Base-by-base conservation (phyloP, 2,888 invertebrate genomes). In the Drosophila dives region DNA sequence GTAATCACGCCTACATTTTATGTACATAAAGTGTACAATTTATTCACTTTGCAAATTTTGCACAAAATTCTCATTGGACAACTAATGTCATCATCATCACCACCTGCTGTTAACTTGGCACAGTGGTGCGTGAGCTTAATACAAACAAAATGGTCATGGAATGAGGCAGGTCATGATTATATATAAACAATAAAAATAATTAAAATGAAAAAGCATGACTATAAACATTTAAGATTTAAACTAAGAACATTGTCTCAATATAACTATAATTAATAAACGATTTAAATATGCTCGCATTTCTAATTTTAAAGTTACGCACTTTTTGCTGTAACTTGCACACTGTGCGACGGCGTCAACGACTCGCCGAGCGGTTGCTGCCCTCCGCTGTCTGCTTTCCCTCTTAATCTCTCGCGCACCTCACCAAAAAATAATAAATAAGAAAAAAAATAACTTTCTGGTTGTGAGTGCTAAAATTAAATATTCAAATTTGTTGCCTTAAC, bases 391-490 rank as follows among this genome's bases (percentile, higher is more conserved):
- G 38, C 54, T 33, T 40, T 34, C 40, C 71, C 23, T 23, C 64
- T 49, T 61, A 62, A 64, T 69, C 78, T 66, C 74, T 33, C 59
- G 33, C 29, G 40, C 68, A 38, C 61, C 59, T 54, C 53, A 11
- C 38, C 26, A 20, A 6, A 29, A 34, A 20, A 8, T 26, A 17
- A 54, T 7, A 34, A 23, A 54, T 54, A 54, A 20, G 17, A 64
- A 49, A 23, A 40, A 45, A 45, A 45, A 45, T 15, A 42, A 53
- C 56, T 56, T 40, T 29, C 29, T 29, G 38, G 34, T 32, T 67
- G 62, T 54, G 75, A 70, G 72, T 74, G 83, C 85, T 85, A 85
- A 87, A 85, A 85, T 85, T 87, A 85, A 85, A 85, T 85, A 82
- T 87, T 84, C 74, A 82, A 85, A 85, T 85, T 84, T 75, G 78